Evolutionary conservation across 1,140 invertebrate species (phyloP), one percentile per base, ranked within the genome.

Genomic region (Habropoda laboriosa): DNA sequence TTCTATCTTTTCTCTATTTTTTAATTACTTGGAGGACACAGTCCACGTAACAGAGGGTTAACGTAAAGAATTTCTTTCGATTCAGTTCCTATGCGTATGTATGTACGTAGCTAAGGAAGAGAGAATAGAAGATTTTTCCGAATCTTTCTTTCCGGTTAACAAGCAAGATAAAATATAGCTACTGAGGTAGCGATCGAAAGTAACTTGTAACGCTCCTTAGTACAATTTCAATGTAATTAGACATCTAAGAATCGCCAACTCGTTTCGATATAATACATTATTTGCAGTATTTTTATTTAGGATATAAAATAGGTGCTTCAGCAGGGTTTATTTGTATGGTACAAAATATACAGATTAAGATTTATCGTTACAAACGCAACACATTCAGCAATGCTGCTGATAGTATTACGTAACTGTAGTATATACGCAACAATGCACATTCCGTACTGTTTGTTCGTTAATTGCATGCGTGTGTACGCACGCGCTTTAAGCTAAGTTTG

Each of bases 21-120:
- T n/a, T n/a, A n/a, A n/a, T n/a, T n/a, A n/a, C n/a, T n/a, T n/a
- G n/a, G n/a, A n/a, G n/a, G n/a, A n/a, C n/a, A n/a, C n/a, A n/a
- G n/a, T n/a, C n/a, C n/a, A n/a, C n/a, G n/a, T n/a, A n/a, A n/a
- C n/a, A n/a, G n/a, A n/a, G n/a, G n/a, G n/a, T n/a, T n/a, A n/a
- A n/a, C n/a, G 58, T 81, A 68, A 85, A 73, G 71, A 74, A n/a
- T 81, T 85, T 47, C 79, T 47, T 86, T 85, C 64, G 45, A 68
- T 74, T 85, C 78, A 66, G 81, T 85, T 82, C 83, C 79, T 71
- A 86, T 76, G 63, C 13, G 32, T 72, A 53, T 18, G 10, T 6
- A 32, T 24, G 53, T 13, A 12, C 16, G 47, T 49, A 35, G 10
- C 30, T 10, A 5, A 58, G 16, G n/a, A 42, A 55, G 35, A 38